A percentile compares a stretch with the other conserved stretches of the same genome.
Conservation (phyloP, 2,113 vertebrate species). For the Octodon degus region DNA sequence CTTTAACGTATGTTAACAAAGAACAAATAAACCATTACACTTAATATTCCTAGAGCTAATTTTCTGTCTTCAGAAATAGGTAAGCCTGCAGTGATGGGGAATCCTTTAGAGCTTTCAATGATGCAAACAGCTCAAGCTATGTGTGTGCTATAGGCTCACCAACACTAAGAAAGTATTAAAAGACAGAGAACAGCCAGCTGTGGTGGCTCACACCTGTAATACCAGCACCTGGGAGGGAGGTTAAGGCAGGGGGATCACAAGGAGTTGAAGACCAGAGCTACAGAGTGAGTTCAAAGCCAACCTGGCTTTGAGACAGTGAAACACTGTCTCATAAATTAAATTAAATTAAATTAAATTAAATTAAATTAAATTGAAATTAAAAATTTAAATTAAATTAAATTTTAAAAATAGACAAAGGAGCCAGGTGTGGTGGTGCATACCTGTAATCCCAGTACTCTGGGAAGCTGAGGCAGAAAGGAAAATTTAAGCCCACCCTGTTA, state of each 20-base stretch:
- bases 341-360: no score
- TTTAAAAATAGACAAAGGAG: background rate
- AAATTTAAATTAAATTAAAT: background rate
- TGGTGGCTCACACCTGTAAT: background rate
- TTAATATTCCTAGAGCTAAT: conserved; percentile 28
- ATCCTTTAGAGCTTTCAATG: background rate
- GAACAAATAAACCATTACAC: background rate
- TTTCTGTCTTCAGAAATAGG: conserved; percentile 32
- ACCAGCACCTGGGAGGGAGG: background rate
- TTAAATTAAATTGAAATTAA: no score
- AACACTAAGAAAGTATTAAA: background rate
- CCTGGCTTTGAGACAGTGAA: background rate
- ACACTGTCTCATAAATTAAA: background rate
- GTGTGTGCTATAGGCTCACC: background rate
- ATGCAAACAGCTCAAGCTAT: background rate
- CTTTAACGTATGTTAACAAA: background rate
- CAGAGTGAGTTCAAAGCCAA: background rate
- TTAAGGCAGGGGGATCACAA: background rate
- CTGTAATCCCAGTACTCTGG: background rate
- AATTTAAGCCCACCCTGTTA: background rate
- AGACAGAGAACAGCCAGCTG: background rate
- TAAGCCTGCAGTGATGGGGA: background rate
- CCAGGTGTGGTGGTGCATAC: background rate
- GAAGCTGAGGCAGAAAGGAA: background rate
- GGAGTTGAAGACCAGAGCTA: background rate